Percentiles rank a stretch among this genome's conserved stretches.
Evolutionary conservation across 2,888 invertebrate species (phyloP).

Genomic region (Heliconius sara): DNA sequence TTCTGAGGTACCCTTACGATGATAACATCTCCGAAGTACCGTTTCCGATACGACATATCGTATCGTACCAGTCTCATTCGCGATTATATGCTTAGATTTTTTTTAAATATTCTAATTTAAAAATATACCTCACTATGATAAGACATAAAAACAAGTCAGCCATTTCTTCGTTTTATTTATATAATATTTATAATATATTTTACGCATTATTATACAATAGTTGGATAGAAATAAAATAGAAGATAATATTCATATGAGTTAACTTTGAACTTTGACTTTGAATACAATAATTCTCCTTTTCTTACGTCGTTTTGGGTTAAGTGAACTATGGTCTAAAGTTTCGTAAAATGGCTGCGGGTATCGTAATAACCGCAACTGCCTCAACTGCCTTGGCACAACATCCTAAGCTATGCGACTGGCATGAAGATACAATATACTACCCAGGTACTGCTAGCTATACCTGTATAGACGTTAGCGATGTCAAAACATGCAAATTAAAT

Average conservation of each 20-base stretch:
- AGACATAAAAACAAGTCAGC: background rate
- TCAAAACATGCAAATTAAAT: background rate
- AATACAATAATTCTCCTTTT: background rate
- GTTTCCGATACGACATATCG: slow-evolving; percentile 18
- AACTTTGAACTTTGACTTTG: too few relatives aligned
- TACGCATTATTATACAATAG: too few relatives aligned
- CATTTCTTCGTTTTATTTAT: too few relatives aligned
- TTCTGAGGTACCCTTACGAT: slow-evolving; percentile 59
- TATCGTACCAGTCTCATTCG: background rate
- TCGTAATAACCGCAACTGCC: slow-evolving; percentile 63
- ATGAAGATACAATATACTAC: slow-evolving; percentile 48
- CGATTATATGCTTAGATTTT: background rate
- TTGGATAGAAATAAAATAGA: too few relatives aligned
- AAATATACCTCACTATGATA: background rate
- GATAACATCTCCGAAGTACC: slow-evolving; percentile 53
- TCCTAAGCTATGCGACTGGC: slow-evolving; percentile 65
- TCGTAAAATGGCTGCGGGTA: slow-evolving; percentile 65
- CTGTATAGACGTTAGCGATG: background rate
- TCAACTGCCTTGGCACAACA: slow-evolving; percentile 61
- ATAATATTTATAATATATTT: too few relatives aligned
- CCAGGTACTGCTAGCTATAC: slow-evolving; percentile 32
- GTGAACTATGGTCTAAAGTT: background rate
- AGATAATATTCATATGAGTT: too few relatives aligned
- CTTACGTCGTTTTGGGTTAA: slow-evolving; percentile 3
- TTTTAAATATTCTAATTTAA: background rate